A percentile compares a stretch with the other conserved stretches of the same genome.
phyloP scores from a whole-genome alignment of 2,113 vertebrate species.

The Gnathonemus echidnorhynchus region DNA sequence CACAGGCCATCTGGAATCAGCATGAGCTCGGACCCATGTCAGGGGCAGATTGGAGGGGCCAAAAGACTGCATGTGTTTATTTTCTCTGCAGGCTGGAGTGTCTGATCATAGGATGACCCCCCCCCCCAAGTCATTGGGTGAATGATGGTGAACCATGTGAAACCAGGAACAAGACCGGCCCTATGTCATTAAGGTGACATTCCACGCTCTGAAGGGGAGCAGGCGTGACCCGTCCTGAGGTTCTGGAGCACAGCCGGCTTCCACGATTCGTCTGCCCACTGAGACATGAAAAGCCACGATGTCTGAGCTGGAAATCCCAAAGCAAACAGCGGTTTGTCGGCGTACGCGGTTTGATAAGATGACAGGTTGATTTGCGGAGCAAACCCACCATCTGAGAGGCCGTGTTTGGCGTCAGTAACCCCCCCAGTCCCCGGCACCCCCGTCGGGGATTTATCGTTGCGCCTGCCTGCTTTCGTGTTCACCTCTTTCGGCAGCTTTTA shows the following conservation, averaged over 20 bases:
- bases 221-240: not conserved
- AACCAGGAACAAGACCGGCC: not conserved
- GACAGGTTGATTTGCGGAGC: not conserved
- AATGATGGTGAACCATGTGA: not conserved
- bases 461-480: slow-evolving; percentile 22
- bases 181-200: not conserved
- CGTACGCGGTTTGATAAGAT: not conserved
- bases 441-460: slow-evolving; percentile 32
- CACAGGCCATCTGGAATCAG: not conserved
- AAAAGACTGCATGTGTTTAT: not conserved
- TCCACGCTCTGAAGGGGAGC: not conserved
- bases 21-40: not conserved
- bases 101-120: not conserved
- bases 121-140: not conserved
- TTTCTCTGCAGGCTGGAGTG: not conserved
- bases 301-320: not conserved
- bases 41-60: not conserved
- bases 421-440: not conserved
- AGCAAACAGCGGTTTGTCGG: not conserved
- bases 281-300: not conserved
- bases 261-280: not conserved
- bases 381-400: not conserved
- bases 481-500: slow-evolving; percentile 70
- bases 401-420: not conserved
- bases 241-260: not conserved